Conservation (phyloP, 2,113 vertebrate genomes). For the Osmerus eperlanus region DNA sequence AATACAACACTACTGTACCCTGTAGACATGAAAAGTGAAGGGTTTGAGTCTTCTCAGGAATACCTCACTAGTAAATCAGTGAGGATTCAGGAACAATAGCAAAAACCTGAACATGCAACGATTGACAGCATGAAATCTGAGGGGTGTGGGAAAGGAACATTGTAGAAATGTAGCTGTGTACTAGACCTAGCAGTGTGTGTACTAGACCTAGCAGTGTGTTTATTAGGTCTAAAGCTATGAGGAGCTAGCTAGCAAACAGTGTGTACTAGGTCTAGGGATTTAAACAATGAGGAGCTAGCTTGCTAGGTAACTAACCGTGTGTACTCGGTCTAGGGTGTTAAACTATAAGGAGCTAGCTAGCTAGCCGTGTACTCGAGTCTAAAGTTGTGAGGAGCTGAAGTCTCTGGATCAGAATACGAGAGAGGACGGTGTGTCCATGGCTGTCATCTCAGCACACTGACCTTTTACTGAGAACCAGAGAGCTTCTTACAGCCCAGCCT, state of each 20-base stretch:
- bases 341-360: too few species aligned
- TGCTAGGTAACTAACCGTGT: too few species aligned
- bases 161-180: background rate
- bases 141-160: background rate
- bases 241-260: background rate
- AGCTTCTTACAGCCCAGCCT: constrained; percentile 21
- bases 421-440: background rate
- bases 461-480: constrained; percentile 54
- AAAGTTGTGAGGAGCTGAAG: too few species aligned
- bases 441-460: constrained; percentile 54
- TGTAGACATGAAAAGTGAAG: background rate
- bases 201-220: background rate
- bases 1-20: background rate
- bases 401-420: too few species aligned
- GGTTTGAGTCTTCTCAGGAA: too few species aligned
- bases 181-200: background rate
- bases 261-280: too few species aligned
- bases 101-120: background rate
- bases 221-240: too few species aligned
- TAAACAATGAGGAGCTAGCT: too few species aligned
- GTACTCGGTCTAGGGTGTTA: too few species aligned
- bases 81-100: too few species aligned
- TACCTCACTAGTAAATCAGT: too few species aligned
- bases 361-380: too few species aligned
- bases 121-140: background rate